phyloP scores from a whole-genome alignment of 2,797 vertebrate species.

The Forpus xanthops region DNA sequence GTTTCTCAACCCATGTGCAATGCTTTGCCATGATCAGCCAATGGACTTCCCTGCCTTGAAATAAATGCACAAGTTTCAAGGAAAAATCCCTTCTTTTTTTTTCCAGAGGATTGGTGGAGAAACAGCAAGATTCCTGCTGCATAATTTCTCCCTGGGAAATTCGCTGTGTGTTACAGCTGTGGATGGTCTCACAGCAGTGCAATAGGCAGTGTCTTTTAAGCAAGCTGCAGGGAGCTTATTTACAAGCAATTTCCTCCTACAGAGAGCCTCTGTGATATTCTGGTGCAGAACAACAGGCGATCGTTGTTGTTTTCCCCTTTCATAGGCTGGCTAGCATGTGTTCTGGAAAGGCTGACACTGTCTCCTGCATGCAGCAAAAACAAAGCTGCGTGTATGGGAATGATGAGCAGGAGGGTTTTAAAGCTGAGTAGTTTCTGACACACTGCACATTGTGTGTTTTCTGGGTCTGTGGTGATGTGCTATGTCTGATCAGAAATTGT shows the following conservation, averaged over 20 bases:
- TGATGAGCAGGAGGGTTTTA: neutral
- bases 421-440: neutral
- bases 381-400: neutral
- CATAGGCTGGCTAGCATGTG: neutral
- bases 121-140: neutral
- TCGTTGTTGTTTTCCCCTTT: neutral
- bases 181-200: neutral
- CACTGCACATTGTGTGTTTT: neutral
- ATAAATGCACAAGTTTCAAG: neutral
- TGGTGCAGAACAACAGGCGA: neutral
- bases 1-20: neutral
- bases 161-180: neutral
- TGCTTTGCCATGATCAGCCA: fast-evolving
- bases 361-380: neutral
- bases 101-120: neutral
- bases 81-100: neutral
- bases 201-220: neutral
- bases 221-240: conserved; percentile 44
- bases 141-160: neutral
- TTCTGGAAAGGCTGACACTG: neutral
- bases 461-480: neutral
- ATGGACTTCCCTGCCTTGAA: neutral
- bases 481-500: neutral
- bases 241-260: neutral
- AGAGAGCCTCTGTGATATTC: conserved; percentile 27